Conservation (phyloP, 1,140 invertebrate species). For the Rhynchophorus ferrugineus region DNA sequence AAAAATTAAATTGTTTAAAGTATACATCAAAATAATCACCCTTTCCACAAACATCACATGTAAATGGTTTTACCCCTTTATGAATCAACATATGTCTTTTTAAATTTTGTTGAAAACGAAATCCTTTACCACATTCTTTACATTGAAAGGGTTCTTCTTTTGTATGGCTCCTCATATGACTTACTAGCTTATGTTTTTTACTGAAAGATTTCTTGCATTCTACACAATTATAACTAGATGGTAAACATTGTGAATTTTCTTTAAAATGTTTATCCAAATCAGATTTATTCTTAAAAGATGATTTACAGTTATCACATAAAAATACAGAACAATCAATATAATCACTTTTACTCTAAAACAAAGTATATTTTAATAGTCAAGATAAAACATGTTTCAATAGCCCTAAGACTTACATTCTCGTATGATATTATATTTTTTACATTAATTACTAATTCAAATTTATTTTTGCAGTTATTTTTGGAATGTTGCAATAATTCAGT, state of each 20-base stretch:
- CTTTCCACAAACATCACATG: constrained; percentile 23
- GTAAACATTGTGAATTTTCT: constrained; percentile 1
- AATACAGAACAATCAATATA: not conserved
- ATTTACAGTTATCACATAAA: constrained; percentile 1
- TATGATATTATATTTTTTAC: not conserved
- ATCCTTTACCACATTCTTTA: constrained; percentile 19
- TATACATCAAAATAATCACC: constrained; percentile 4
- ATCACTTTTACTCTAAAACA: not conserved
- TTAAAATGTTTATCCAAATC: constrained; percentile 2
- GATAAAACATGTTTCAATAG: not conserved
- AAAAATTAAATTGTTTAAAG: not conserved
- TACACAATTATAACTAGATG: constrained; percentile 6
- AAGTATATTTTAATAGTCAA: not conserved
- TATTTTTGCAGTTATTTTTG: too few species aligned
- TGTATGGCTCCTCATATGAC: constrained; percentile 21
- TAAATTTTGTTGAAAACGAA: constrained; percentile 17
- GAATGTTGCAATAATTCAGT: too few species aligned
- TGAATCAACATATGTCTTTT: constrained; percentile 21
- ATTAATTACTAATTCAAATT: not conserved
- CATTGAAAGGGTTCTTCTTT: constrained; percentile 21
- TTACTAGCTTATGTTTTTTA: constrained; percentile 11
- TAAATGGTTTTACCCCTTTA: constrained; percentile 21
- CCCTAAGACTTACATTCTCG: not conserved
- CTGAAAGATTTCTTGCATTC: constrained; percentile 16
- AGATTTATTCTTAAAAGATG: constrained; percentile 2